These are phyloP conservation scores for Mystacides longicornis DNA, from an alignment of 2,888 invertebrate species.

Conservation along the genomic window DNA sequence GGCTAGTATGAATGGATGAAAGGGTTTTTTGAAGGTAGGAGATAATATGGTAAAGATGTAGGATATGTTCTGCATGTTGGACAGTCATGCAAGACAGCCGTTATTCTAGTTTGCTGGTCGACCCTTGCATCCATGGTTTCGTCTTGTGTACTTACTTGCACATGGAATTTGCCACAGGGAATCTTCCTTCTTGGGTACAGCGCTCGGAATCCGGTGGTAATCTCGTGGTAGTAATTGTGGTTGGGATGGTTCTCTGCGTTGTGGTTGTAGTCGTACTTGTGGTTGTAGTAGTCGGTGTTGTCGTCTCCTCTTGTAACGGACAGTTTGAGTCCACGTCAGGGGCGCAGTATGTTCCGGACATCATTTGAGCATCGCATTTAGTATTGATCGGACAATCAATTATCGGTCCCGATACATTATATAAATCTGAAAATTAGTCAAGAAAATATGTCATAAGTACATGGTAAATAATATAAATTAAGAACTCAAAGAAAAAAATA, in stretches of 20 bases:
- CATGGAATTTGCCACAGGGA: constrained; percentile 7
- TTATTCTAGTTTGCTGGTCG: too few species aligned
- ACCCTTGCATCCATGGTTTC: too few species aligned
- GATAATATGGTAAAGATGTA: too few species aligned
- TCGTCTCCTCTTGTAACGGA: background rate
- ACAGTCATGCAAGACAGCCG: too few species aligned
- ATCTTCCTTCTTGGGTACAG: constrained; percentile 13
- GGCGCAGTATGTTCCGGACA: background rate
- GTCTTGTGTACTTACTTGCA: constrained; percentile 16
- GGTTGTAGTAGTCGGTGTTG: background rate
- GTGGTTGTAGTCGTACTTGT: background rate
- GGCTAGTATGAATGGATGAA: too few species aligned
- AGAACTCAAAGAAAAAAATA: too few species aligned
- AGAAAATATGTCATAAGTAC: too few species aligned
- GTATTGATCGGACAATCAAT: constrained; percentile 5
- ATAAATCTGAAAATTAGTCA: too few species aligned
- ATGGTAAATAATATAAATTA: too few species aligned
- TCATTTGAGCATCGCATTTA: constrained; percentile 3
- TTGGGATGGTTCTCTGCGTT: background rate
- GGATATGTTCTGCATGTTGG: too few species aligned
- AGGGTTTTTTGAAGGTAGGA: too few species aligned
- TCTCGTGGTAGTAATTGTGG: background rate
- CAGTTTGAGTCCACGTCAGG: constrained; percentile 4
- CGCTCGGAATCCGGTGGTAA: too few species aligned
- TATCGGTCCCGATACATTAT: background rate